A percentile compares a stretch with the other conserved stretches of the same genome.
phyloP scores from a whole-genome alignment of 2,888 invertebrate species.

The Pseudococcus viburni region DNA sequence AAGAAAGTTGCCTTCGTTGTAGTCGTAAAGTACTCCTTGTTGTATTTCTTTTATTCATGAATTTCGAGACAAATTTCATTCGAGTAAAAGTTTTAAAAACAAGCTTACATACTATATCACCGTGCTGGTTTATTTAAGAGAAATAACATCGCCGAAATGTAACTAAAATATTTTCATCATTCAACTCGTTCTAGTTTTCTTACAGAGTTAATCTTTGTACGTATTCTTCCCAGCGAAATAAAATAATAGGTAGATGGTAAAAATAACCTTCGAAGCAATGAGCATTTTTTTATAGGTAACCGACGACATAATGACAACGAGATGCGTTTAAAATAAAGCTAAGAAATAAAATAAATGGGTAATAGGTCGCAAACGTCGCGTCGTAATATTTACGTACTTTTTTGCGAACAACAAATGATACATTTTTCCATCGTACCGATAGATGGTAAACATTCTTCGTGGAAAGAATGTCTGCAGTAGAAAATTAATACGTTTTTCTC shows the following conservation, averaged over 20 bases:
- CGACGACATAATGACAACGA: conserved; percentile 35
- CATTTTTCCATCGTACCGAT: conserved; percentile 62
- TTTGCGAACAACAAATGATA: conserved; percentile 67
- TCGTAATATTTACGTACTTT: neutral
- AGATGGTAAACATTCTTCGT: conserved; percentile 85
- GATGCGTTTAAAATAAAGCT: neutral
- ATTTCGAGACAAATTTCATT: conserved; percentile 26
- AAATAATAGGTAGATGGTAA: neutral
- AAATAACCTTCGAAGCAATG: neutral
- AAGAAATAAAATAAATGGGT: neutral
- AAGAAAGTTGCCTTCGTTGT: neutral
- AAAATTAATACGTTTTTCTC: conserved; percentile 80
- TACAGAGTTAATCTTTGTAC: neutral
- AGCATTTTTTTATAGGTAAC: neutral
- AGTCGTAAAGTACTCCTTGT: neutral
- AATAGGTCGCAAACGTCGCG: neutral
- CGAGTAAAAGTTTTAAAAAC: conserved; percentile 24
- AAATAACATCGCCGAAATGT: neutral
- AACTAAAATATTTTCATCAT: conserved; percentile 27
- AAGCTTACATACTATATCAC: neutral
- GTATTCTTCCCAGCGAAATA: neutral
- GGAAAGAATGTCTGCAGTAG: conserved; percentile 91
- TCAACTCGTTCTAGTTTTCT: neutral
- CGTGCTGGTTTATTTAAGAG: neutral
- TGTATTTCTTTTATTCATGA: conserved; percentile 44